These are phyloP conservation scores for Streptopelia turtur DNA, from an alignment of 2,797 vertebrate species.

Conservation along the genomic window DNA sequence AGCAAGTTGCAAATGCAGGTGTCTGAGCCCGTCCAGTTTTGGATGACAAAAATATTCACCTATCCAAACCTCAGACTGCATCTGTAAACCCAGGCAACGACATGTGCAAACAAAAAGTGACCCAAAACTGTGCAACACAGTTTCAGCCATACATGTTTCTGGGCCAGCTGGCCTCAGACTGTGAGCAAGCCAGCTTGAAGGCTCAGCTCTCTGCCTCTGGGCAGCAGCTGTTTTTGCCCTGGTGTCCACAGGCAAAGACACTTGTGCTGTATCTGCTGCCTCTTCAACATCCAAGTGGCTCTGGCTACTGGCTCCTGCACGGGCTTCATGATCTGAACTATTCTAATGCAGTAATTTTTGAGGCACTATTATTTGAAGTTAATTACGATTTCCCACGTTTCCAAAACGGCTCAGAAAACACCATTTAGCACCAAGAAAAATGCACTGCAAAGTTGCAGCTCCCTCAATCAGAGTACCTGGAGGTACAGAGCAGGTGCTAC, in stretches of 20 bases:
- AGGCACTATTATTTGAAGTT: neutral
- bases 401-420: neutral
- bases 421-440: neutral
- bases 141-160: neutral
- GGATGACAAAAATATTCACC: neutral
- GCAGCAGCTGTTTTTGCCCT: neutral
- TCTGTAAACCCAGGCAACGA: neutral
- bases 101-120: neutral
- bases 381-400: neutral
- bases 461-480: neutral
- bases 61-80: neutral
- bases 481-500: neutral
- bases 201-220: neutral
- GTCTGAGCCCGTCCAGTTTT: neutral
- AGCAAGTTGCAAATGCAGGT: neutral
- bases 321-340: neutral
- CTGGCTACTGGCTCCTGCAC: neutral
- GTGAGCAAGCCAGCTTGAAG: neutral
- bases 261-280: neutral
- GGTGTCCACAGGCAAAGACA: neutral
- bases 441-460: neutral
- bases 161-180: neutral
- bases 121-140: neutral
- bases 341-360: neutral
- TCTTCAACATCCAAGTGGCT: neutral